These are phyloP conservation scores for Sebastes itinus DNA, from an alignment of 2,797 vertebrate genomes.

Conservation along the genomic window DNA sequence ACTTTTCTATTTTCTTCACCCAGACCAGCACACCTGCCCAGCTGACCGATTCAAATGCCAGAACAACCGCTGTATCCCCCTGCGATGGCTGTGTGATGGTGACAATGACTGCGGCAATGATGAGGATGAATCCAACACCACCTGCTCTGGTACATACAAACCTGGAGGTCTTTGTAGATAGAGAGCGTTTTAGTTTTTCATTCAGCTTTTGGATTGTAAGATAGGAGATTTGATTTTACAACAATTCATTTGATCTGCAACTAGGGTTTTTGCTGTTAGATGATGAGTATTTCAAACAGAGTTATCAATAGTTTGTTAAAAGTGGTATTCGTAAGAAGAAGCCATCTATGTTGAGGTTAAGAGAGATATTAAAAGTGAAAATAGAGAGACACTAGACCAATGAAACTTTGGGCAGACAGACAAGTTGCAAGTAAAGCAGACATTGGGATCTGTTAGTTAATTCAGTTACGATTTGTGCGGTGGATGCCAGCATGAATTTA, in stretches of 20 bases:
- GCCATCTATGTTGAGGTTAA: neutral
- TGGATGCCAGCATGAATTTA: neutral
- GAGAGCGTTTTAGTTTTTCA: neutral
- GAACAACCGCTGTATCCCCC: conserved; percentile 96
- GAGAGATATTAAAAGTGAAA: neutral
- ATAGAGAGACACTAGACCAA: neutral
- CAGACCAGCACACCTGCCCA: conserved; percentile 97
- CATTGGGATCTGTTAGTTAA: neutral
- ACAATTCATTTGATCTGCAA: neutral
- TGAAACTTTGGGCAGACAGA: neutral
- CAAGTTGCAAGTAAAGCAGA: neutral
- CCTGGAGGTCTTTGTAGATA: neutral
- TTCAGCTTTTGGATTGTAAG: neutral
- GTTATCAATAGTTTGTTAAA: neutral
- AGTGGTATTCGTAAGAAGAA: neutral
- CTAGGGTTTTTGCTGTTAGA: neutral
- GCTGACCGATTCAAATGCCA: conserved; percentile 96
- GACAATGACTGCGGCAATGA: conserved; percentile 97
- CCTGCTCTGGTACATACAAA: conserved; percentile 80
- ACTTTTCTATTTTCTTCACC: neutral
- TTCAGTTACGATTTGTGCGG: neutral
- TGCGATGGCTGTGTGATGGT: conserved; percentile 96
- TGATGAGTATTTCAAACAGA: neutral
- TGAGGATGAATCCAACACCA: conserved; percentile 95
- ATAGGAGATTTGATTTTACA: neutral